Percentiles rank a stretch among this genome's conserved stretches.
Evolutionary conservation across 37 sponge, comb jelly and placozoan genomes (phyloP).

Genomic region (Corticium candelabrum): DNA sequence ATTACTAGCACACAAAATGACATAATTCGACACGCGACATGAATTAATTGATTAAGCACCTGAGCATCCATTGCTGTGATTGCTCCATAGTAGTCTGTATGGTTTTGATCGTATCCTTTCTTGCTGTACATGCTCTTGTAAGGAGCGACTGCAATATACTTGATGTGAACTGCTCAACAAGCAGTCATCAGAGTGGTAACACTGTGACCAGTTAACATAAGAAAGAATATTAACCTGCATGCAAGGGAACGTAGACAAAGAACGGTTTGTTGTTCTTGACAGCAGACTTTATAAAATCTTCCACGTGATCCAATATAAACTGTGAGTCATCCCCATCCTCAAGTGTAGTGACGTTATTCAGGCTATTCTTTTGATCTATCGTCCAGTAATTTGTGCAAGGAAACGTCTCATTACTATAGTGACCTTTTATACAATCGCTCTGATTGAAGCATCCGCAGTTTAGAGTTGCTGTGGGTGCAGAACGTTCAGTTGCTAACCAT

Average conservation of each 20-base stretch:
- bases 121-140: slow-evolving; percentile 22
- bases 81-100: slow-evolving; percentile 58
- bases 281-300: slow-evolving; percentile 12
- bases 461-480: slow-evolving; percentile 28
- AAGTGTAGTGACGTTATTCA: slow-evolving; percentile 1
- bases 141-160: slow-evolving; percentile 29
- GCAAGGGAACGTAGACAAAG: slow-evolving; percentile 50
- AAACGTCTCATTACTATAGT: slow-evolving; percentile 23
- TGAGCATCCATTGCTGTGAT: slow-evolving; percentile 45
- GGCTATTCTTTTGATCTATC: not conserved
- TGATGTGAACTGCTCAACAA: slow-evolving; percentile 26
- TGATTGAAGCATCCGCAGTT: slow-evolving; percentile 53
- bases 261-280: slow-evolving; percentile 25
- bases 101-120: slow-evolving; percentile 7
- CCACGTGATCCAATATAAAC: slow-evolving; percentile 26
- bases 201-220: too few relatives aligned
- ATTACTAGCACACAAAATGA: too few relatives aligned
- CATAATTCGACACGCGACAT: not conserved
- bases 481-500: slow-evolving; percentile 49
- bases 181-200: not conserved
- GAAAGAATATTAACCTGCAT: too few relatives aligned
- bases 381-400: slow-evolving; percentile 48
- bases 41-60: not conserved
- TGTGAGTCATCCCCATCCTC: slow-evolving; percentile 42
- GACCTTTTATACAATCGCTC: slow-evolving; percentile 22